Percentiles rank a stretch among this genome's conserved stretches.
Conservation (phyloP, 2,888 invertebrate genomes). For the Actias luna region DNA sequence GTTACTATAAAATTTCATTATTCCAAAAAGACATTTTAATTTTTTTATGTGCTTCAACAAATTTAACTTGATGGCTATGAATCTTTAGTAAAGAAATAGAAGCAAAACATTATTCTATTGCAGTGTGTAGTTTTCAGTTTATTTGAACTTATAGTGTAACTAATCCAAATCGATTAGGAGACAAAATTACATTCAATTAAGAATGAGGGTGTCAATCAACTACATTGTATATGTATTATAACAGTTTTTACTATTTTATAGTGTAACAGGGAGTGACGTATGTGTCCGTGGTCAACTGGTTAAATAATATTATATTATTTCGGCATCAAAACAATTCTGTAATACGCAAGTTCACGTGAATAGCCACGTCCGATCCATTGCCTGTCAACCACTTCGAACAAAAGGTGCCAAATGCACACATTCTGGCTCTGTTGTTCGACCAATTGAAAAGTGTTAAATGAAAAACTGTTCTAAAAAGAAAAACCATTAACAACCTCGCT, state of each 20-base stretch:
- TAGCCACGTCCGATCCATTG: conserved; percentile 63
- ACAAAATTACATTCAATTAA: not conserved
- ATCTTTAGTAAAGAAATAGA: too few species aligned
- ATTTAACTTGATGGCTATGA: too few species aligned
- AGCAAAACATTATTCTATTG: too few species aligned
- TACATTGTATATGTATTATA: not conserved
- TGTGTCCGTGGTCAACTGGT: conserved; percentile 55
- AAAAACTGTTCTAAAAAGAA: conserved; percentile 55
- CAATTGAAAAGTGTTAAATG: conserved; percentile 61
- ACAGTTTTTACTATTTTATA: conserved; percentile 12
- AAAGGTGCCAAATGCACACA: conserved; percentile 74
- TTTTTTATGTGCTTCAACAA: too few species aligned
- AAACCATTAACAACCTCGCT: conserved; percentile 41
- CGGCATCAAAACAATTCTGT: conserved; percentile 65
- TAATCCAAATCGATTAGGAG: conserved; percentile 3
- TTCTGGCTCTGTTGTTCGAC: conserved; percentile 47
- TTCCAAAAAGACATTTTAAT: too few species aligned
- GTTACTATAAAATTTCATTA: too few species aligned
- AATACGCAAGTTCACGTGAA: conserved; percentile 55
- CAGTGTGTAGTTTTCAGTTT: not conserved
- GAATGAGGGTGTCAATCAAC: not conserved
- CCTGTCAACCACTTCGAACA: conserved; percentile 66
- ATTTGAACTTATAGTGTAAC: not conserved
- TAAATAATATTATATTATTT: conserved; percentile 74
- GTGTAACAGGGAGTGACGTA: conserved; percentile 38